phyloP scores from a whole-genome alignment of 2,797 vertebrate genomes.

The Gallinago stenura region DNA sequence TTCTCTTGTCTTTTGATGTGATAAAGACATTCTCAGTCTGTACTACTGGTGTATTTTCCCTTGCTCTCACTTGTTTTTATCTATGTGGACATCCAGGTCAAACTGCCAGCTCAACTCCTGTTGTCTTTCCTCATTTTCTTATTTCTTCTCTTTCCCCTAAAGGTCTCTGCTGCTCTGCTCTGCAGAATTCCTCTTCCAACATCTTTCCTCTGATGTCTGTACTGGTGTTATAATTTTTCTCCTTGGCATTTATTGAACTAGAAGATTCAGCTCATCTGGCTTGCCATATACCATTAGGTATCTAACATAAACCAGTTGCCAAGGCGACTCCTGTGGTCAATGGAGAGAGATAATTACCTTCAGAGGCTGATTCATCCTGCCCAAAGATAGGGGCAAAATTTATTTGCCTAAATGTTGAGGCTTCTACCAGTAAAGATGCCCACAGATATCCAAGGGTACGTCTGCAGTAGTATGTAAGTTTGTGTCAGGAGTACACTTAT shows the following conservation, averaged over 20 bases:
- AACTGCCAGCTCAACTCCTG: not conserved
- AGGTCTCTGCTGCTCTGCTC: not conserved
- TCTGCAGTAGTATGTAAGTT: not conserved
- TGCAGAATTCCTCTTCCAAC: conserved; percentile 1
- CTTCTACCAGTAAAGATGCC: not conserved
- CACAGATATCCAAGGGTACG: not conserved
- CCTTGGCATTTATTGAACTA: not conserved
- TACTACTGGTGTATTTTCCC: not conserved
- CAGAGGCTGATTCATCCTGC: not conserved
- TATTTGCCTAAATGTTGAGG: not conserved
- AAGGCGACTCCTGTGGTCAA: not conserved
- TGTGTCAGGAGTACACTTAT: not conserved
- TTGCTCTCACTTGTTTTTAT: conserved; percentile 5
- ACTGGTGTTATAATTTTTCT: not conserved
- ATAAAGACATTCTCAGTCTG: not conserved
- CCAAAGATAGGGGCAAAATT: not conserved
- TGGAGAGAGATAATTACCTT: not conserved
- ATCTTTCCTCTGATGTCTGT: not conserved
- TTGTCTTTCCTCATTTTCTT: not conserved
- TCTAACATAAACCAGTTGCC: not conserved
- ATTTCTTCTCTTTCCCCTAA: not conserved
- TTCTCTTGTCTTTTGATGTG: not conserved
- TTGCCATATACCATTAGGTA: conserved; percentile 17
- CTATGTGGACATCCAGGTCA: not conserved
- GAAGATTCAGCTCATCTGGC: conserved; percentile 1